Evolutionary conservation across 2,113 vertebrate genomes (phyloP), one percentile per base, ranked within the genome.

Genomic region (Rhizomys pruinosus): DNA sequence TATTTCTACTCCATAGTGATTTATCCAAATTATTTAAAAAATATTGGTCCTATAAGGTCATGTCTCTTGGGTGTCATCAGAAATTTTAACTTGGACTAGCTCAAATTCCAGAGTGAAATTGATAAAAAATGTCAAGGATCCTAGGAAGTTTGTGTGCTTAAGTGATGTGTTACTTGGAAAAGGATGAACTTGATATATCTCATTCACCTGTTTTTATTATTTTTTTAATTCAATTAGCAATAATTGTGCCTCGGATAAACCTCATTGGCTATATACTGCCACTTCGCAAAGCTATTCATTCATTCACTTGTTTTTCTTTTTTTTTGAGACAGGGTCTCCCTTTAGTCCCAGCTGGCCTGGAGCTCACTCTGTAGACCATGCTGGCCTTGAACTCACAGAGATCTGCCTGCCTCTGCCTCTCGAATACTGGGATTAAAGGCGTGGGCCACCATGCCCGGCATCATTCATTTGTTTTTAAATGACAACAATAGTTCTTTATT

Each of bases 1-100:
- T 93, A 85, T 85, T 94, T 97, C 95, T 86, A 80, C 68, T 69
- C 59, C 63, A 94, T 13, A 93, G 84, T 86, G n/a, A 87, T 92
- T 84, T 94, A 91, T 84, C 34, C 71, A 91, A 91, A 95, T 94
- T 77, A 80, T 69, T 92, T 34, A 91, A 92, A 55, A 93, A 92
- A 17, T 59, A 42, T 55, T 91, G 32, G 55, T 84, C 73, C 68
- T 57, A 32, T 71, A 34, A 66, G 72, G 37, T 94, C 80, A 71
- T 89, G 57, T 84, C 79, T 32, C 91, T 91, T 92, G 66, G 68
- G 57, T 86, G 34, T 94, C 84, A 95, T 96, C 71, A 92, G 87
- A 95, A 93, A 90, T 92, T 95, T 78, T 92, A 61, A 90, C 87
- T 91, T 91, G 37, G 77, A 78, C 80, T 92, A 84, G 52, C 89